Evolutionary conservation across 2,113 vertebrate genomes (phyloP).

Genomic region (Tachuris rubrigastra): DNA sequence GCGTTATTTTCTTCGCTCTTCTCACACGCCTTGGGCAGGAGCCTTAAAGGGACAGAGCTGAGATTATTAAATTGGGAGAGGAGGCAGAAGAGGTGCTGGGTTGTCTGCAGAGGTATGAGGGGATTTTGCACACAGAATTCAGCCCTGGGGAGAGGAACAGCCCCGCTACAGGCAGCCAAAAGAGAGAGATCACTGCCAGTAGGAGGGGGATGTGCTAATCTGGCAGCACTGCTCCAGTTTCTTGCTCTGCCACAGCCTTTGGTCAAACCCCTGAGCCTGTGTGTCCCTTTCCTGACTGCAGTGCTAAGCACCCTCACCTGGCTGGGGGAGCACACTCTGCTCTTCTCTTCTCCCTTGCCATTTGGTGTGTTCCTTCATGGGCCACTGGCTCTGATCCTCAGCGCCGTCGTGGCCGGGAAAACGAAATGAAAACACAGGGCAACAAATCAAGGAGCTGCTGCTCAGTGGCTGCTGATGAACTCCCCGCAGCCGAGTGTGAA

Average conservation of each 20-base stretch:
- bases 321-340: background rate
- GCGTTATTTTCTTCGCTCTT: background rate
- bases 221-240: background rate
- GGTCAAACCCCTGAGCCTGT: background rate
- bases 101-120: background rate
- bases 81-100: background rate
- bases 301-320: too few species aligned
- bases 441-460: background rate
- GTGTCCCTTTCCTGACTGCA: fast-evolving
- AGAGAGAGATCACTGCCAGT: background rate
- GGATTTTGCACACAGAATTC: background rate
- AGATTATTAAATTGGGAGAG: constrained; percentile 9
- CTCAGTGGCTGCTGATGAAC: background rate
- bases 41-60: constrained; percentile 17
- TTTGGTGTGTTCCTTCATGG: background rate
- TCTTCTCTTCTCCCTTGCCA: background rate
- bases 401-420: background rate
- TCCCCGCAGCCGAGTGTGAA: background rate
- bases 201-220: background rate
- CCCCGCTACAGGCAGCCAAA: background rate
- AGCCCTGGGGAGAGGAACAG: background rate
- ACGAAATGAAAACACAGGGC: background rate
- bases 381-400: background rate
- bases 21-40: background rate
- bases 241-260: background rate